phyloP scores from a whole-genome alignment of 2,797 vertebrate species.

The Chanos chanos region DNA sequence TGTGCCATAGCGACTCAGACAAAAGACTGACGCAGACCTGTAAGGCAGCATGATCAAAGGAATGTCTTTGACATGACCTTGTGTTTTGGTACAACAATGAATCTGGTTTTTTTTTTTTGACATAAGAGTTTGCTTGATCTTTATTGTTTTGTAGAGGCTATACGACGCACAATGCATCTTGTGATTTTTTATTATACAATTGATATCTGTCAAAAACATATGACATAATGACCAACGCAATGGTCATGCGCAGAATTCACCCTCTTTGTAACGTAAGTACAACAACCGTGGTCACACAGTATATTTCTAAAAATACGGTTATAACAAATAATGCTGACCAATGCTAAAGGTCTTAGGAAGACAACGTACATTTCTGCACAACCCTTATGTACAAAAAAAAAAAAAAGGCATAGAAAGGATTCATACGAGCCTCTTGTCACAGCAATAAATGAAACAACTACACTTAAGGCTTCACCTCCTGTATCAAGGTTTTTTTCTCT shows the following conservation, averaged over 20 bases:
- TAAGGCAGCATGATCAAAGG: slow-evolving; percentile 51
- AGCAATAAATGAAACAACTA: neutral
- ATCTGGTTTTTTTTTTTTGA: neutral
- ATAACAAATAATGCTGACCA: no score
- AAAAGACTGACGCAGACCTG: slow-evolving; percentile 57
- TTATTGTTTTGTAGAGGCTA: neutral
- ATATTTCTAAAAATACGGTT: no score
- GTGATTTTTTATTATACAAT: no score
- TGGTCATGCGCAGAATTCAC: no score
- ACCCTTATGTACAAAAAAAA: neutral
- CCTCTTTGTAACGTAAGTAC: no score
- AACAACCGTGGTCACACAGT: no score
- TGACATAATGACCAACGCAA: no score
- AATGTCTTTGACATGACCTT: slow-evolving; percentile 21
- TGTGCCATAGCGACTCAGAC: slow-evolving; percentile 50
- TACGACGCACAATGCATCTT: no score
- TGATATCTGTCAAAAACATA: no score
- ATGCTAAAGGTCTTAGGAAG: neutral
- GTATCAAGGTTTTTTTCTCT: slow-evolving; percentile 19
- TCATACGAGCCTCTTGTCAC: neutral
- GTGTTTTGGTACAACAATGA: neutral
- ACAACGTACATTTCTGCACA: slow-evolving; percentile 5
- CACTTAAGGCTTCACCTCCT: slow-evolving; percentile 6
- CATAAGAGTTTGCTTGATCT: neutral
- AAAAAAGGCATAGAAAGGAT: slow-evolving; percentile 2